Evolutionary conservation across 2,113 vertebrate species (phyloP), one percentile per base, ranked within the genome.

Genomic region (Philantomba maxwellii): DNA sequence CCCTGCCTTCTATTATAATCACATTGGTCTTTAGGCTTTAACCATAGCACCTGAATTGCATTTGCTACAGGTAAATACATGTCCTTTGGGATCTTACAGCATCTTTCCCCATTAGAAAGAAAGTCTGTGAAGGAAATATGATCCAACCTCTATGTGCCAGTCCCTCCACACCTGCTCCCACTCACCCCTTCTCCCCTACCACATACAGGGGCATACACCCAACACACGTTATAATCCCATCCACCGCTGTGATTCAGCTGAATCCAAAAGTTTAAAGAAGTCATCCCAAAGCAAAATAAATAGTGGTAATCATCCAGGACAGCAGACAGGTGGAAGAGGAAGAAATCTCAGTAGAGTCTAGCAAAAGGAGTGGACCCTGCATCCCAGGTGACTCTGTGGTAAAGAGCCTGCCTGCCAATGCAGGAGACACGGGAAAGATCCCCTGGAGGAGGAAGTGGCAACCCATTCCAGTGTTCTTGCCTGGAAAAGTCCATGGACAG

Each of bases 141-240:
- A 66, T 4, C 43, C 26, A 60, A 43, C 0, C 70, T 11, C n/a
- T 13, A 12, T 47, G 30, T 82, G 80, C 25, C 6, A 6, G 5
- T 11, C 9, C 45, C 49, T 57, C 36, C 58, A 47, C n/a, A 45
- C 17, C 14, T 21, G 78, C 49, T 25, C 49, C 57, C 45, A 12
- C 36, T 39, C 2, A 9, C 19, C 1, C 1, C 23, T 47, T 58
- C 15, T 53, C 23, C 33, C 10, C 16, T 21, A 7, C 25, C 19
- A 16, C 5, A 33, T 6, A 57, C 0, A 13, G 3, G n/a, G 28
- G 15, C 23, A 57, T 1, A 21, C 16, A 33, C 51, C 39, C 4
- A 57, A 26, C 73, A 62, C 16, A 23, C 2, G 0, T 45, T 47
- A 33, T 11, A 43, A 47, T 13, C 51, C 62, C 78, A 2, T 5